These are phyloP conservation scores for Galleria mellonella DNA, from an alignment of 1,140 invertebrate genomes.

Conservation along the genomic window DNA sequence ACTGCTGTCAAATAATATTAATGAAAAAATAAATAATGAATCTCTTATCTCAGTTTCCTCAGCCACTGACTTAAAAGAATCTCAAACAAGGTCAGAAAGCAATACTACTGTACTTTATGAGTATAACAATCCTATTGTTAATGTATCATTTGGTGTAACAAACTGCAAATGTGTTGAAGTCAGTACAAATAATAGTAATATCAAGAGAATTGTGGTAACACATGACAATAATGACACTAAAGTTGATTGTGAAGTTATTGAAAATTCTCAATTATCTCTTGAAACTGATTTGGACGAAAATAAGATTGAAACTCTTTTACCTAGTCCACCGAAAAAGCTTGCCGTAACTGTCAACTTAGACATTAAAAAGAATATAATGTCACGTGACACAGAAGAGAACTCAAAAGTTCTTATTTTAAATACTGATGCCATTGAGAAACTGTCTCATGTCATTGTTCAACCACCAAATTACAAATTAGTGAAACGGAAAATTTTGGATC, in stretches of 20 bases:
- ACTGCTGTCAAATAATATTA: not conserved
- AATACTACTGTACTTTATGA: slow-evolving; percentile 18
- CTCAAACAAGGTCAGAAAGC: slow-evolving; percentile 1
- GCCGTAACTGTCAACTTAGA: slow-evolving; percentile 49
- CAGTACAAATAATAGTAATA: slow-evolving; percentile 28
- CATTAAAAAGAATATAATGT: slow-evolving; percentile 56
- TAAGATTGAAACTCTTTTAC: slow-evolving; percentile 14
- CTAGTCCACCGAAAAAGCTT: slow-evolving; percentile 24
- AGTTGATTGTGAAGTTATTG: slow-evolving; percentile 37
- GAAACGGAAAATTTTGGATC: slow-evolving; percentile 43
- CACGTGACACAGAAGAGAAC: slow-evolving; percentile 29
- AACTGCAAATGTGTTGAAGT: slow-evolving; percentile 35
- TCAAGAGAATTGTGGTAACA: slow-evolving; percentile 32
- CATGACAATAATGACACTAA: slow-evolving; percentile 25
- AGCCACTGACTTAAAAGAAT: slow-evolving; percentile 13
- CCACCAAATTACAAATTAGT: slow-evolving; percentile 64
- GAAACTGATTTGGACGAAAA: slow-evolving; percentile 17
- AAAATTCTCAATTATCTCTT: slow-evolving; percentile 21
- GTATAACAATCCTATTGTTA: slow-evolving; percentile 20
- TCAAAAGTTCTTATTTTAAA: slow-evolving; percentile 65
- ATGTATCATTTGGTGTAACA: slow-evolving; percentile 34
- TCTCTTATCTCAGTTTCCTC: slow-evolving; percentile 19
- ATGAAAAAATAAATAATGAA: slow-evolving; percentile 5
- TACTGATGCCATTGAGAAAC: slow-evolving; percentile 54
- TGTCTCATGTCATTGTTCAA: slow-evolving; percentile 58